Evolutionary conservation across 2,797 vertebrate species (phyloP), one percentile per base, ranked within the genome.

Genomic region (Picus viridis): DNA sequence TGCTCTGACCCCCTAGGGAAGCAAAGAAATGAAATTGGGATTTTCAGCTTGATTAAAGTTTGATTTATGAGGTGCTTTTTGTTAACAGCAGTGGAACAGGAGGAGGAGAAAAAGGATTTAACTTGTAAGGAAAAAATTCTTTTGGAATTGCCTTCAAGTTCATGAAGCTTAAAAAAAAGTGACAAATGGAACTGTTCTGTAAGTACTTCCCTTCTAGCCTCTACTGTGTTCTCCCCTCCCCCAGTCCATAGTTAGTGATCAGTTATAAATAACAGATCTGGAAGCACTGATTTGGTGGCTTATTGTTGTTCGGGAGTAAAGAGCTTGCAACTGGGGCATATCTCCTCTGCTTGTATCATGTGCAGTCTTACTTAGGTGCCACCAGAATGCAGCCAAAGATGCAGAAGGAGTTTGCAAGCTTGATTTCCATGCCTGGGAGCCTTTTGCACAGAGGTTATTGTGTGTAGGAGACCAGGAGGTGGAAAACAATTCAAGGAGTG

Each of bases 21-120:
- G 71, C 2, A 27, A 90, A 78, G 86, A 97, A 95, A 93, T 90
- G 95, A 95, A 96, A 83, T 92, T 87, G 87, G 75, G 89, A 88
- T 97, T 97, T 97, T 92, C 85, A 72, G 75, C 79, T 94, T 96
- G 89, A 95, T 97, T 97, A 92, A 72, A 94, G 75, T 96, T 96
- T 96, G 93, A 95, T 92, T 97, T 96, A 95, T 95, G 91, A 91
- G 89, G 56, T 87, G 77, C 80, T 95, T 95, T 95, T 92, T 91
- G 83, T 88, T 94, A 96, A 95, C 88, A 95, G 85, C 91, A 79
- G 53, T 89, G 51, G 79, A 96, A 96, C 79, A 92, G 80, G 83
- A 95, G 90, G 91, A 95, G 86, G 92, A 95, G 69, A 86, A 92
- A 82, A 88, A 93, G 49, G 76, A 88, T 90, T 96, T 96, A 96